Evolutionary conservation across 2,797 vertebrate species (phyloP).

Genomic region (Bothrops alternatus): DNA sequence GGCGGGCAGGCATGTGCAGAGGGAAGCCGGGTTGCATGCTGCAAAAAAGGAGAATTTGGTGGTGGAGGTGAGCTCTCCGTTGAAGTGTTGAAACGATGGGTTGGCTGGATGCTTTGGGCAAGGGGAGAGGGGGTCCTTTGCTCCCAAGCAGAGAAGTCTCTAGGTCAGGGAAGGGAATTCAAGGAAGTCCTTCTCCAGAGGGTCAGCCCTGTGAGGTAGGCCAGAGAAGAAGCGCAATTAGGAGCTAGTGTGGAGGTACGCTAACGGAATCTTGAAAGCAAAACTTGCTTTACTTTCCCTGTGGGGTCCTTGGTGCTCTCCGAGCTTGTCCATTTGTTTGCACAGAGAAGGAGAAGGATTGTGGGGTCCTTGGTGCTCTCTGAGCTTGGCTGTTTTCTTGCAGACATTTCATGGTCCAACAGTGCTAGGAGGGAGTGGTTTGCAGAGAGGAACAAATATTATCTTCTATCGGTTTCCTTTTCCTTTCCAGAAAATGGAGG

Average conservation of each 20-base stretch:
- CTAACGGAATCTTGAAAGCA: background rate
- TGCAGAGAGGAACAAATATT: background rate
- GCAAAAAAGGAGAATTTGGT: background rate
- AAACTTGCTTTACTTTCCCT: background rate
- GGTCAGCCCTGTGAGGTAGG: background rate
- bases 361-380: no score
- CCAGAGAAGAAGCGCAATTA: background rate
- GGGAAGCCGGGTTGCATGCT: background rate
- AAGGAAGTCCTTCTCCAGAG: background rate
- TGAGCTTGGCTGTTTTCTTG: no score
- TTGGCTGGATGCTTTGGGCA: background rate
- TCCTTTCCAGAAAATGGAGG: background rate
- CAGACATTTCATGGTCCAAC: no score
- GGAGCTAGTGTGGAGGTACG: background rate
- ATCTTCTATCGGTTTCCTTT: background rate
- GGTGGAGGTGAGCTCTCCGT: background rate
- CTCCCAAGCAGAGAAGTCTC: background rate
- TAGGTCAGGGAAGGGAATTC: background rate
- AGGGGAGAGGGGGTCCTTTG: background rate
- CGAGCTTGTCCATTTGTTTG: no score
- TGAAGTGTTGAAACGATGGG: background rate
- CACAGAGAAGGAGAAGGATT: no score
- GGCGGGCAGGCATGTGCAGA: background rate
- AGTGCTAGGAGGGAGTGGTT: no score
- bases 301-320: no score